Base-by-base conservation (phyloP, 2,888 invertebrate species). In the Stenodera caucasica region DNA sequence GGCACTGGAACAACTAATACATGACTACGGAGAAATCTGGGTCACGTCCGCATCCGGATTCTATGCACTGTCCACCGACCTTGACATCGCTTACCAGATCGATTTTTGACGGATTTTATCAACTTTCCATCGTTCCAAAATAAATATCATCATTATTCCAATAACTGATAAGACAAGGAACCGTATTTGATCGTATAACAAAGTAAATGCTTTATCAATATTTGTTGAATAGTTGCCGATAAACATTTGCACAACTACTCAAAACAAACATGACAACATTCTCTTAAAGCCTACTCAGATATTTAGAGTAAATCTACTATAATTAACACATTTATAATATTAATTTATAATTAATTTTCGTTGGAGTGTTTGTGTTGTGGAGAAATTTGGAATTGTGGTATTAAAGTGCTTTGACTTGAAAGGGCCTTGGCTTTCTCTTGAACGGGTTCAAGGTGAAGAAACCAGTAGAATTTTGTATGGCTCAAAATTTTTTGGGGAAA, bases 31-130 rank as follows among this genome's bases (percentile, higher is more conserved):
- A 68, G 68, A 70, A 70, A 70, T 70, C 70, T 67, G 63, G 70
- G 70, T 57, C 68, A 67, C 53, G 63, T 70, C 67, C 67, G 68
- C 62, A 70, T 70, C 70, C 70, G 68, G 70, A 70, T 63, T 70
- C 68, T 70, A 67, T 70, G 66, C 68, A 67, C 68, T 67, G 65
- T 65, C 67, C 65, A 66, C 61, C 67, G 70, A 68, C 70, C 70
- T 70, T 70, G 70, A 68, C 68, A 70, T 68, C 59, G 54, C 57
- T 53, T 61, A 59, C 50, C 65, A 64, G 66, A 68, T 68, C 67
- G 59, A 66, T 66, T 66, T 69, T 69, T 67, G 66, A 68, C 62
- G 66, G 62, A 68, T 68, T 69, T 69, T 69, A 67, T 67, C 66
- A 65, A 69, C 69, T 69, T 69, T 69, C 69, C 67, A 67, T 55